Evolutionary conservation across 37 sponge, comb jelly and placozoan species (phyloP).

Genomic region (Geodia barretti): DNA sequence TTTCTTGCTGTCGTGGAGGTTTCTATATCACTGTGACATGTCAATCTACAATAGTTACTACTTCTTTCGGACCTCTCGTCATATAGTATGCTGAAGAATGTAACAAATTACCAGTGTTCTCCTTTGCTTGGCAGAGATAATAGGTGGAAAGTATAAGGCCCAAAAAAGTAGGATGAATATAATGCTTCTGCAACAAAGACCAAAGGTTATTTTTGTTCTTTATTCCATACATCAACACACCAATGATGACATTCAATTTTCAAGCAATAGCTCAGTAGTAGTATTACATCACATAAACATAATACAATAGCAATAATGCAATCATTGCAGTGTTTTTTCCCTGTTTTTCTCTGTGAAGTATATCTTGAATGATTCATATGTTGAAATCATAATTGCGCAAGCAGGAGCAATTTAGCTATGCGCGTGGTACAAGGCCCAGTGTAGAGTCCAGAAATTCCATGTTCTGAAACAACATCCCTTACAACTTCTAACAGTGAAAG

Average conservation of each 20-base stretch:
- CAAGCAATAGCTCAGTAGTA: neutral
- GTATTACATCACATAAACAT: neutral
- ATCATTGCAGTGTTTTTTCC: neutral
- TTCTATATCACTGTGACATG: conserved; percentile 10
- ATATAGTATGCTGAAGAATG: conserved; percentile 18
- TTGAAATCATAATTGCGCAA: conserved; percentile 91
- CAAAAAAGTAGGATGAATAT: conserved; percentile 35
- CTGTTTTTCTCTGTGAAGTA: conserved; percentile 63
- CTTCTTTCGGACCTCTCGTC: conserved; percentile 30
- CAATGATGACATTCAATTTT: neutral
- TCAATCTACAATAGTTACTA: conserved; percentile 11
- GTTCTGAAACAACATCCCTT: conserved; percentile 29
- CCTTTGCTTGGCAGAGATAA: conserved; percentile 41
- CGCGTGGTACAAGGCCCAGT: conserved; percentile 75
- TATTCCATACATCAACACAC: conserved; percentile 7
- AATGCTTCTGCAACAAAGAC: conserved; percentile 25
- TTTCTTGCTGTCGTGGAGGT: conserved; percentile 37
- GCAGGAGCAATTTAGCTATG: conserved; percentile 86
- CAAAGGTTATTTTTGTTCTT: conserved; percentile 10
- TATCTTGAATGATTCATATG: conserved; percentile 79
- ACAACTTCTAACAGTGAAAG: conserved; percentile 39
- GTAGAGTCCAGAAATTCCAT: conserved; percentile 75
- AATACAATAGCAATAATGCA: neutral
- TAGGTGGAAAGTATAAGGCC: conserved; percentile 33
- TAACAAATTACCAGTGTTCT: conserved; percentile 22